A percentile compares a stretch with the other conserved stretches of the same genome.
Conservation (phyloP, 2,888 invertebrate genomes). For the Parnassius glacialis region DNA sequence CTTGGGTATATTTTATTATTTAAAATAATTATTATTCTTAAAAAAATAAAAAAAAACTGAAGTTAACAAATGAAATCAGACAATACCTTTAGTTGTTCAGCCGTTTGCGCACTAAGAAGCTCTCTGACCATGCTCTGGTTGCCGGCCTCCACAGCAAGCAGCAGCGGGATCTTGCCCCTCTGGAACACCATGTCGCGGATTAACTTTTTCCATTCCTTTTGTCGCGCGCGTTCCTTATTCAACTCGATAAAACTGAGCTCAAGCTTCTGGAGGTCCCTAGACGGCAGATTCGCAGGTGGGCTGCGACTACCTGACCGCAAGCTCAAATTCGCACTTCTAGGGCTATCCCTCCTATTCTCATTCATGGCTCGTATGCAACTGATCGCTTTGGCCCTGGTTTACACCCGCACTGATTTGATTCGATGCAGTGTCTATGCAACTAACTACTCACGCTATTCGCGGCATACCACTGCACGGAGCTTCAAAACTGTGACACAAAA, state of each 20-base stretch:
- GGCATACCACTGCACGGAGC: conserved; percentile 64
- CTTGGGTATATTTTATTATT: too few species aligned
- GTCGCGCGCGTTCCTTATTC: conserved; percentile 75
- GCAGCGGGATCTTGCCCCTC: conserved; percentile 96
- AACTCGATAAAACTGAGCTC: conserved; percentile 76
- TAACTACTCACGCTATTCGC: conserved; percentile 58
- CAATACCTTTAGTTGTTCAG: conserved; percentile 90
- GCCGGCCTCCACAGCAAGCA: conserved; percentile 96
- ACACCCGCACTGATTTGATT: conserved; percentile 50
- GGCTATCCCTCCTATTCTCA: conserved; percentile 52
- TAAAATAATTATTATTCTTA: too few species aligned
- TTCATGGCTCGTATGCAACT: conserved; percentile 42
- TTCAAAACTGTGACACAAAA: conserved; percentile 64
- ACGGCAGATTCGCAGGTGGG: conserved; percentile 55
- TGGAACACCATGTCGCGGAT: conserved; percentile 83
- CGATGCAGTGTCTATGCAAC: conserved; percentile 51
- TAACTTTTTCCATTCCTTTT: conserved; percentile 80
- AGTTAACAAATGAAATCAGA: too few species aligned
- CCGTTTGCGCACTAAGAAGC: conserved; percentile 91
- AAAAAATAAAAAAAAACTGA: too few species aligned
- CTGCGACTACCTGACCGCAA: conserved; percentile 52
- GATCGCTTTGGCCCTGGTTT: conserved; percentile 34
- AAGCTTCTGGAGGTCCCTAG: conserved; percentile 70
- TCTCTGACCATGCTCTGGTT: conserved; percentile 98
- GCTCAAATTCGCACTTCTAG: conserved; percentile 56